Evolutionary conservation across 2,797 vertebrate genomes (phyloP).

Genomic region (Lutjanus campechanus): DNA sequence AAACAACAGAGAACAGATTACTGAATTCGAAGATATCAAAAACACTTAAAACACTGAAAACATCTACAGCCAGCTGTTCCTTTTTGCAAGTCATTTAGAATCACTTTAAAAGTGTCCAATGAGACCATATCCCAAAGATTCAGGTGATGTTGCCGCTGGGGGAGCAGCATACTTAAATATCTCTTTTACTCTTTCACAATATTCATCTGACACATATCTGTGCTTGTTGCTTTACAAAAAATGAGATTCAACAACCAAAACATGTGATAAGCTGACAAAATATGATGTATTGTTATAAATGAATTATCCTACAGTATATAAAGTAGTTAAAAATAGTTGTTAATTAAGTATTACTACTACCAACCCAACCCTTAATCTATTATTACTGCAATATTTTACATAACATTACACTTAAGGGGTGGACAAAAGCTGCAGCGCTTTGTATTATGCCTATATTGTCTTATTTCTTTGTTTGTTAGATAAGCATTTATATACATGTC

Average conservation of each 20-base stretch:
- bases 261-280: not conserved
- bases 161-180: no score
- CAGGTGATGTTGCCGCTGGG: no score
- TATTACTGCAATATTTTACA: constrained; percentile 29
- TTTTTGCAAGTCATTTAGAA: no score
- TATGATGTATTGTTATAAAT: not conserved
- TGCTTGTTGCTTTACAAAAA: not conserved
- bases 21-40: no score
- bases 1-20: no score
- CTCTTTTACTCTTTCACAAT: not conserved
- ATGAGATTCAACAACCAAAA: not conserved
- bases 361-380: constrained; percentile 8
- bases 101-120: no score
- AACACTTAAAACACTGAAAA: no score
- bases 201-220: not conserved
- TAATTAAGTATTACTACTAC: not conserved
- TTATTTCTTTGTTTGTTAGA: no score
- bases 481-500: no score
- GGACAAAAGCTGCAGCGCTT: not conserved
- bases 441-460: no score
- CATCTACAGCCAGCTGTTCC: no score
- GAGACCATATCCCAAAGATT: no score
- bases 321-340: not conserved
- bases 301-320: not conserved
- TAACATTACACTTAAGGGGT: constrained; percentile 16